These are phyloP conservation scores for Alloplasta piceator DNA, from an alignment of 2,888 invertebrate species.

Conservation along the genomic window DNA sequence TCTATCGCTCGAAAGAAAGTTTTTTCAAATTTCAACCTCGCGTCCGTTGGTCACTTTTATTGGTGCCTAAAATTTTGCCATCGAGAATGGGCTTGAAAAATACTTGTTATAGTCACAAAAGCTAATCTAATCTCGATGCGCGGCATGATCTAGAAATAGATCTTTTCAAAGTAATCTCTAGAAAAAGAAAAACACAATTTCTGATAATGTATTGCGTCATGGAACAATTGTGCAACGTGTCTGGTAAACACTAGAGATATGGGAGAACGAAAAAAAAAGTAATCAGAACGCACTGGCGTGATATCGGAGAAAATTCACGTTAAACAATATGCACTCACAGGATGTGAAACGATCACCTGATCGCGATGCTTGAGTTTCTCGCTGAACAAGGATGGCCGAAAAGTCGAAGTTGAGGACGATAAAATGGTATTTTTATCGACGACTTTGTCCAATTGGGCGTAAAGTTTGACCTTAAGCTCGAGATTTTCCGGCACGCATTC, in stretches of 20 bases:
- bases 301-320: background rate
- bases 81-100: no score
- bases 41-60: no score
- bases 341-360: conserved; percentile 94
- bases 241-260: conserved; percentile 27
- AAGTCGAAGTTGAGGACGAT: conserved; percentile 97
- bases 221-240: conserved; percentile 25
- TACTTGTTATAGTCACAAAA: background rate
- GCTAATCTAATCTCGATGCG: conserved; percentile 37
- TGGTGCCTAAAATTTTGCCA: no score
- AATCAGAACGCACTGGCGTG: background rate
- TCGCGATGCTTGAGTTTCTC: conserved; percentile 89
- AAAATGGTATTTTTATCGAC: conserved; percentile 91
- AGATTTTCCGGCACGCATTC: conserved; percentile 97
- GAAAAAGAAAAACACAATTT: background rate
- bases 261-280: conserved; percentile 3
- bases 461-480: conserved; percentile 93
- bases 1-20: background rate
- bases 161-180: background rate
- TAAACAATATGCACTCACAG: conserved; percentile 84
- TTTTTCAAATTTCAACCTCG: no score
- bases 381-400: conserved; percentile 94
- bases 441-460: conserved; percentile 90
- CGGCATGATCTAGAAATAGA: conserved; percentile 8
- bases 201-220: conserved; percentile 5